These are phyloP conservation scores for Myotis davidii DNA, from an alignment of 2,113 vertebrate genomes.

Conservation along the genomic window DNA sequence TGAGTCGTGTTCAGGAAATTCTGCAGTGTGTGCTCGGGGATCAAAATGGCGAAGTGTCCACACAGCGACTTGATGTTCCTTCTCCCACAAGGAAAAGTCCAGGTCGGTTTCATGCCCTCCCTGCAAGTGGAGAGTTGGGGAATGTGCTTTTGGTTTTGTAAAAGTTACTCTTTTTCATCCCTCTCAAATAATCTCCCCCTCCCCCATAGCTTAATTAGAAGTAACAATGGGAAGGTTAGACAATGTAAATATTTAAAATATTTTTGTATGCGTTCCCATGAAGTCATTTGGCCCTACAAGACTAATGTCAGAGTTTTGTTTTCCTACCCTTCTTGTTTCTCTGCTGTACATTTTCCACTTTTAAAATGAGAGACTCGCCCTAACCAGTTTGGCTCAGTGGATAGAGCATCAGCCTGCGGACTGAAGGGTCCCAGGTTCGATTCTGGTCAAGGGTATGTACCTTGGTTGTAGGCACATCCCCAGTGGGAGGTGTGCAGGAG, in stretches of 20 bases:
- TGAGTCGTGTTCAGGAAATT: neutral
- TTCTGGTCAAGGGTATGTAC: too few relatives aligned
- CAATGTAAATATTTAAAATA: constrained; percentile 34
- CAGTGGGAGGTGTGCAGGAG: too few relatives aligned
- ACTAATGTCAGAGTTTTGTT: neutral
- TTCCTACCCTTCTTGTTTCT: neutral
- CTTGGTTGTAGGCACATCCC: too few relatives aligned
- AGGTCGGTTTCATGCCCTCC: neutral
- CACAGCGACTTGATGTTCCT: neutral
- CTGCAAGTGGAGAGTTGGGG: neutral
- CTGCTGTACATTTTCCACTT: neutral
- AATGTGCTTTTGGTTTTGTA: constrained; percentile 21
- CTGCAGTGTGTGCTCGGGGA: neutral
- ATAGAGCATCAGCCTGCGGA: too few relatives aligned
- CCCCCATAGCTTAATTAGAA: neutral
- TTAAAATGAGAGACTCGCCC: constrained; percentile 5
- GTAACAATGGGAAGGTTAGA: constrained; percentile 44
- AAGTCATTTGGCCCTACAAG: neutral
- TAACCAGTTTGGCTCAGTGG: too few relatives aligned
- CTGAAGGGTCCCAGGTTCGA: too few relatives aligned
- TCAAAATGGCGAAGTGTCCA: rapidly evolving
- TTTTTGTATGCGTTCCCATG: constrained; percentile 43
- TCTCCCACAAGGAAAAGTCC: neutral
- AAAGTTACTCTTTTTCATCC: neutral
- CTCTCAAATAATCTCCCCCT: neutral